A percentile compares a stretch with the other conserved stretches of the same genome.
Evolutionary conservation across 64 coral and sea anemone species (phyloP).

Genomic region (Stichodactyla helianthus): DNA sequence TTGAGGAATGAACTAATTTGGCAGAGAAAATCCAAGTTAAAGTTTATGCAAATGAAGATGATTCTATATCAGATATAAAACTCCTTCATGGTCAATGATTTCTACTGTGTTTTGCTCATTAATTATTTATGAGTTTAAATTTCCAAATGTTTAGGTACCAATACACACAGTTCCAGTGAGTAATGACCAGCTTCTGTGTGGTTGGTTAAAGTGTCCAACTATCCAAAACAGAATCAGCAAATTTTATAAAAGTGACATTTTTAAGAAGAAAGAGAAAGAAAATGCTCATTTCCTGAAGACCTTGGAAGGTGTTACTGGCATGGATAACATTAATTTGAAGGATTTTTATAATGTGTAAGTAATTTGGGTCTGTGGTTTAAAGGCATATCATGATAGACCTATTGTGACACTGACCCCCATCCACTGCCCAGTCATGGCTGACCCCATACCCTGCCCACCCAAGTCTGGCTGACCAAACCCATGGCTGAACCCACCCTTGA

Average conservation of each 20-base stretch:
- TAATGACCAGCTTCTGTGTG: conserved; percentile 66
- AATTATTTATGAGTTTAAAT: too few relatives aligned
- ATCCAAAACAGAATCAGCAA: conserved; percentile 34
- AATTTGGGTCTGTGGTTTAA: not conserved
- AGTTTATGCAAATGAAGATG: too few relatives aligned
- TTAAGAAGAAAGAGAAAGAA: conserved; percentile 37
- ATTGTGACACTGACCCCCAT: not conserved
- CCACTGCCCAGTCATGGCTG: not conserved
- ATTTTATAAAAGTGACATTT: conserved; percentile 50
- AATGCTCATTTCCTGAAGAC: conserved; percentile 34
- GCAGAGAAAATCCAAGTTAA: too few relatives aligned
- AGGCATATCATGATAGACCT: not conserved
- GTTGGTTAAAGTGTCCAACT: conserved; percentile 38
- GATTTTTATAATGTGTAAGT: conserved; percentile 88
- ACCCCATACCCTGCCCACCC: not conserved
- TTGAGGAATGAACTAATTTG: too few relatives aligned
- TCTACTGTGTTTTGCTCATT: not conserved
- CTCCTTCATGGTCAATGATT: too few relatives aligned
- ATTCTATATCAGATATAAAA: too few relatives aligned
- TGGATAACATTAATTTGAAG: conserved; percentile 51
- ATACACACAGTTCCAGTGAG: conserved; percentile 65
- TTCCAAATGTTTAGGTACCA: conserved; percentile 41
- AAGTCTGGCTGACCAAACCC: too few relatives aligned
- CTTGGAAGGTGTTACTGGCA: conserved; percentile 37
- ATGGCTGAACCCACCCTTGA: not conserved